A percentile compares a stretch with the other conserved stretches of the same genome.
These are phyloP conservation scores for Drosophila albomicans DNA, from an alignment of 1,140 invertebrate species.

Conservation along the genomic window DNA sequence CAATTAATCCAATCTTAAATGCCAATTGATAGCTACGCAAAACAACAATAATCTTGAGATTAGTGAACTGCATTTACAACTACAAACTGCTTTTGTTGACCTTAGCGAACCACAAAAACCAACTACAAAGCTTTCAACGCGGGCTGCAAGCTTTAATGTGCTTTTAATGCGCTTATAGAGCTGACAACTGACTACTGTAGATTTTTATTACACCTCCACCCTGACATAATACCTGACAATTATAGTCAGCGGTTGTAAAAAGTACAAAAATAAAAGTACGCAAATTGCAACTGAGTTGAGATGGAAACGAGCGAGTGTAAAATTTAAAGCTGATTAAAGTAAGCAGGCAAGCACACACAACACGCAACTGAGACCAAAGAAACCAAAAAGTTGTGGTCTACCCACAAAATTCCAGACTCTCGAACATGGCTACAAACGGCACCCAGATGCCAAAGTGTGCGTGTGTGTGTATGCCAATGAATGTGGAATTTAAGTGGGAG, in stretches of 20 bases:
- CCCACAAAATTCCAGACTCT: not conserved
- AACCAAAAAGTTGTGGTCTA: constrained; percentile 4
- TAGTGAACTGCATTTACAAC: not conserved
- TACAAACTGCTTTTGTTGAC: no score
- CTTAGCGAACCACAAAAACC: no score
- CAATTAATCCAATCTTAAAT: not conserved
- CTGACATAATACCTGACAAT: no score
- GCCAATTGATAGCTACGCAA: not conserved
- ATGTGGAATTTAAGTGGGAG: not conserved
- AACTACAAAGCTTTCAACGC: not conserved
- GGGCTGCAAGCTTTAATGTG: not conserved
- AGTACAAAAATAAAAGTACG: no score
- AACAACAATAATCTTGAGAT: not conserved
- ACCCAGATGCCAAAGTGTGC: not conserved
- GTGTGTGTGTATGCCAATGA: not conserved
- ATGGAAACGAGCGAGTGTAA: no score
- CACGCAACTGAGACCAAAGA: no score
- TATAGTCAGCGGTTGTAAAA: no score
- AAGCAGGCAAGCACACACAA: constrained; percentile 4
- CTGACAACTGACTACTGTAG: not conserved
- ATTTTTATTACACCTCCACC: no score
- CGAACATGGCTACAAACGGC: not conserved
- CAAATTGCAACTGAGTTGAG: no score
- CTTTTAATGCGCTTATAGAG: not conserved
- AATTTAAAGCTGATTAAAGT: not conserved